These are phyloP conservation scores for Timandra comae DNA, from an alignment of 2,888 invertebrate genomes.

Conservation along the genomic window DNA sequence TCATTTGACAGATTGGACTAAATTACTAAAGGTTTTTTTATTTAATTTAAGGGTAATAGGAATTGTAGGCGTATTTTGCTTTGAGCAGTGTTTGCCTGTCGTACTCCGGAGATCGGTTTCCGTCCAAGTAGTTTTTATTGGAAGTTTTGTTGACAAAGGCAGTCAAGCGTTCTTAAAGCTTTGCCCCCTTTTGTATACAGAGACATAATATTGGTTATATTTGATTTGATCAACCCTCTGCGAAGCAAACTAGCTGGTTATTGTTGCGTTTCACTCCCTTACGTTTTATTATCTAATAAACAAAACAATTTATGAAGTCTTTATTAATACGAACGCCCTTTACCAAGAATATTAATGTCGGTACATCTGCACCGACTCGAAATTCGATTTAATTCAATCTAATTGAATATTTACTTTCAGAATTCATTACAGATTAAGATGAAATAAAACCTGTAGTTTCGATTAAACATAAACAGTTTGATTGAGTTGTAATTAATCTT, in stretches of 20 bases:
- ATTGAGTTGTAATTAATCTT: too few species aligned
- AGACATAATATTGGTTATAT: constrained; percentile 62
- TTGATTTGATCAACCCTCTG: constrained; percentile 55
- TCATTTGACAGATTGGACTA: constrained; percentile 75
- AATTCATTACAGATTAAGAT: too few species aligned
- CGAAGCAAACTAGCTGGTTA: constrained; percentile 34
- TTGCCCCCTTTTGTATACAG: constrained; percentile 52
- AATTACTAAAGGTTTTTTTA: constrained; percentile 69
- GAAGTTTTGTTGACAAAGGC: constrained; percentile 58
- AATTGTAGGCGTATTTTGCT: constrained; percentile 45
- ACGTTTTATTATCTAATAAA: constrained; percentile 29
- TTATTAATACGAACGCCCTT: too few species aligned
- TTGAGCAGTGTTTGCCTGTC: constrained; percentile 49
- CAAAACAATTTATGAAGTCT: background rate
- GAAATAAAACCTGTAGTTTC: too few species aligned
- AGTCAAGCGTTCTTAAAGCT: constrained; percentile 41
- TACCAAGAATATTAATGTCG: too few species aligned
- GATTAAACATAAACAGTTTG: too few species aligned
- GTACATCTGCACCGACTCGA: too few species aligned
- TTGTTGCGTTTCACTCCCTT: constrained; percentile 27
- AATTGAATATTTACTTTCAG: too few species aligned
- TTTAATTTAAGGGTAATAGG: constrained; percentile 69
- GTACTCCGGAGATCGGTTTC: constrained; percentile 43
- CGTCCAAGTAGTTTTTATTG: constrained; percentile 71
- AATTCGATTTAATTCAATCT: too few species aligned